Percentiles rank a stretch among this genome's conserved stretches.
These are phyloP conservation scores for Corticium candelabrum DNA, from an alignment of 37 sponge, comb jelly and placozoan species.

Conservation along the genomic window DNA sequence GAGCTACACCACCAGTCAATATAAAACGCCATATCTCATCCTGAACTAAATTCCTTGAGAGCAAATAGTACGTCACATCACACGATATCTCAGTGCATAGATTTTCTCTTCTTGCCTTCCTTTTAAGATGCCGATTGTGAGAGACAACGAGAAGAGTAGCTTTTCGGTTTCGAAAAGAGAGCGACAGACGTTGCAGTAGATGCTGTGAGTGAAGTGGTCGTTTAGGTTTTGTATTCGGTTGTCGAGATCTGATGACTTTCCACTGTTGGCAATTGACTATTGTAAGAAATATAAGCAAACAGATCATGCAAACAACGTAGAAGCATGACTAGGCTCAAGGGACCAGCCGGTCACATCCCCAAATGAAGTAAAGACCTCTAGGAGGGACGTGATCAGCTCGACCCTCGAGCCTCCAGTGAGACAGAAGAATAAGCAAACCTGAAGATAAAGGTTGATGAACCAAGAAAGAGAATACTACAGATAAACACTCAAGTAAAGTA, in stretches of 20 bases:
- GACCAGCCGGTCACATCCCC: neutral
- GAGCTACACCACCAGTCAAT: conserved; percentile 96
- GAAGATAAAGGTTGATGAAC: conserved; percentile 94
- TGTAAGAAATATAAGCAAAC: neutral
- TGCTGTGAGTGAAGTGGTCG: conserved; percentile 92
- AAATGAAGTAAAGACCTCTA: neutral
- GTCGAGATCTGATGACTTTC: conserved; percentile 57
- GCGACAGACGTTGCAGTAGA: conserved; percentile 95
- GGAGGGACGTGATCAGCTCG: neutral
- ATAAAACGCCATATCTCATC: conserved; percentile 94
- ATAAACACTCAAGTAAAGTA: no score
- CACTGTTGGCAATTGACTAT: conserved; percentile 84
- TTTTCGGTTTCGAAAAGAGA: conserved; percentile 99
- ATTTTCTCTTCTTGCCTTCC: conserved; percentile 32
- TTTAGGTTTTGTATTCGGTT: conserved; percentile 81
- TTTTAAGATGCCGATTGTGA: conserved; percentile 80
- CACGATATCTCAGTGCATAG: neutral
- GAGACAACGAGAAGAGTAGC: conserved; percentile 85
- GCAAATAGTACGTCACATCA: neutral
- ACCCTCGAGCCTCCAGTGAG: neutral
- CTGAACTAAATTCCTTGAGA: conserved; percentile 63
- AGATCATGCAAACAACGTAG: neutral
- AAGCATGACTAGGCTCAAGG: neutral
- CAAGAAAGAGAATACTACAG: conserved; percentile 88
- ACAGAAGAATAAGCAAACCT: conserved; percentile 17